Conservation (phyloP, 2,888 invertebrate species). For the Erebia aethiops region DNA sequence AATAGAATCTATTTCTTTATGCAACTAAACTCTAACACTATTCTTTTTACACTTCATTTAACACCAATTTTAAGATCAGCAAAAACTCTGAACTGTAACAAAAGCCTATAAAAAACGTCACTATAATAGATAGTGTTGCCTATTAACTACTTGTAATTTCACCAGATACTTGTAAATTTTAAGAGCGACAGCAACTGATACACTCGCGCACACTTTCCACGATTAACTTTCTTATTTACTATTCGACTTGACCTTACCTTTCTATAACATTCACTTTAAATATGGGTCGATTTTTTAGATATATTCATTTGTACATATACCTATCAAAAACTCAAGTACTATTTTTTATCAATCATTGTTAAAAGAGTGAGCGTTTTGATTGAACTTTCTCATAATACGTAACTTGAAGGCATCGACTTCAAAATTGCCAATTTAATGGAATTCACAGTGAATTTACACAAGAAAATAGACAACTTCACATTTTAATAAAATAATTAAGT, state of each 20-base stretch:
- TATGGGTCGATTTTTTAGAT: constrained; percentile 57
- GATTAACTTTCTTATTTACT: constrained; percentile 81
- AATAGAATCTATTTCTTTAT: constrained; percentile 18
- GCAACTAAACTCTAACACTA: constrained; percentile 15
- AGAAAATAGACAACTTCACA: neutral
- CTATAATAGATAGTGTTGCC: constrained; percentile 18
- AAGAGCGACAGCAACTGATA: constrained; percentile 56
- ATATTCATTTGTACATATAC: constrained; percentile 7
- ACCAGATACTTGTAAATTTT: constrained; percentile 29
- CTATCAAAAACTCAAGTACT: neutral
- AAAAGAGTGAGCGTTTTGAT: neutral
- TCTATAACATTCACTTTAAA: constrained; percentile 66
- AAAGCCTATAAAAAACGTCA: constrained; percentile 16
- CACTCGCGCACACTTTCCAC: constrained; percentile 76
- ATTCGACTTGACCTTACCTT: constrained; percentile 78
- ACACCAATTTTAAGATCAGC: constrained; percentile 16
- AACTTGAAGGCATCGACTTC: neutral
- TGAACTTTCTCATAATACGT: neutral
- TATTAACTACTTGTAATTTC: constrained; percentile 24
- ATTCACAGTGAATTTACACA: too few species aligned
- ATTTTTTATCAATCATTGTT: neutral
- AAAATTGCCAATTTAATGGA: neutral
- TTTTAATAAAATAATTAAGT: neutral
- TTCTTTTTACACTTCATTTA: constrained; percentile 19
- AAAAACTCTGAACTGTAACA: constrained; percentile 25